Evolutionary conservation across 2,113 vertebrate genomes (phyloP), one percentile per base, ranked within the genome.

Genomic region (Hoplias malabaricus): DNA sequence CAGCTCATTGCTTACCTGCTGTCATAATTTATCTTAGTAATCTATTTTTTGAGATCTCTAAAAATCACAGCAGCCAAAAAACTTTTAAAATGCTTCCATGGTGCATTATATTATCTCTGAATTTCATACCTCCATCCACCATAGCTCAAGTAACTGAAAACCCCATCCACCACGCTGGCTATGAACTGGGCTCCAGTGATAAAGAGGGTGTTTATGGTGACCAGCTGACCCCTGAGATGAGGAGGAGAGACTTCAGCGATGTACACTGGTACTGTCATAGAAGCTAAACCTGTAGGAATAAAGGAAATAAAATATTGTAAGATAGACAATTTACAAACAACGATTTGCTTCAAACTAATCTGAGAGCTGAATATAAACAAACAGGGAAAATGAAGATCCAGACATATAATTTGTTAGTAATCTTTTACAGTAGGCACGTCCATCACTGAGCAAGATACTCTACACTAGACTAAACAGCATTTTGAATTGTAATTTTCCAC

Each of bases 141-240:
- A 38, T 88, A 93, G 0, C 82, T 86, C 81, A 98, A 87, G 85
- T 98, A 98, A 89, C 97, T 99, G 90, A 99, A 99, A 56, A 90
- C 92, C 59, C 98, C 98, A 4, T 99, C 97, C 0, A 99, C 78
- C 1, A 98, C 86, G 0, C 96, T 98, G 77, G 98, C 97, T 43
- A 96, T 92, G 74, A 98, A 98, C 91, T 99, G 98, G n/a, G 97
- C 97, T 7, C 96, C 96, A 0, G 98, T 99, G 93, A 99, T 94
- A 87, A 99, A 99, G 34, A 99, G 93, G 0, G 93, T 93, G 82
- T 98, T 98, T 54, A 98, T 85, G 54, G 97, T 99, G 85, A 99
- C 98, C 80, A 99, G 89, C 87, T 95, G 95, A 75, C 98, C 98
- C 86, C 98, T 89, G 72, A 95, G 83, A 54, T 97, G 92, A 0